Percentiles rank a stretch among this genome's conserved stretches.
These are phyloP conservation scores for Denticeps clupeoides DNA, from an alignment of 2,797 vertebrate species.

Conservation along the genomic window DNA sequence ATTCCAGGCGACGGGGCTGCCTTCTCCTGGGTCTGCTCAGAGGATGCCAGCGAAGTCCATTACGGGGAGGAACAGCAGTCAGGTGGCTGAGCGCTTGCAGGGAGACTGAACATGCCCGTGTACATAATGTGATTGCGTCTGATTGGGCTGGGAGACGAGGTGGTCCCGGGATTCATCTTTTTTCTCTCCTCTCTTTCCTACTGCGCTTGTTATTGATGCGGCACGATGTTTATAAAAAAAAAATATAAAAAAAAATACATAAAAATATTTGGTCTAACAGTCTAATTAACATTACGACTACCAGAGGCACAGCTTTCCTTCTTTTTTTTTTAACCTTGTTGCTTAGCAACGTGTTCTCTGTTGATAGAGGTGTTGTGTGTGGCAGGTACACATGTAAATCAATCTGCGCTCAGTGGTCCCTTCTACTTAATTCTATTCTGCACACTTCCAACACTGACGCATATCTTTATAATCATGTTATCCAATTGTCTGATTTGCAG, in stretches of 20 bases:
- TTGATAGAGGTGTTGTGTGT: conserved; percentile 22
- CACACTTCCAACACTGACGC: no score
- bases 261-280: no score
- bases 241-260: not conserved
- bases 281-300: conserved; percentile 32
- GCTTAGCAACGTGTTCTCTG: conserved; percentile 44
- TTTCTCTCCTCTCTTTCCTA: not conserved
- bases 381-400: conserved; percentile 28
- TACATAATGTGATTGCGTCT: conserved; percentile 18
- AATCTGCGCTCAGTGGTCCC: conserved; percentile 17
- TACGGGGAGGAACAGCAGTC: conserved; percentile 7
- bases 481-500: no score
- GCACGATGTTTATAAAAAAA: not conserved
- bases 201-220: not conserved
- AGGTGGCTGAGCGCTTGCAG: conserved; percentile 12
- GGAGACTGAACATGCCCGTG: conserved; percentile 17
- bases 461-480: no score
- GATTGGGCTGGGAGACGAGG: conserved; percentile 18
- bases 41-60: conserved; percentile 5
- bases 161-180: conserved; percentile 21
- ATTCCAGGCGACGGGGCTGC: conserved; percentile 13
- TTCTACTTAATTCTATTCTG: conserved; percentile 17
- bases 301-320: conserved; percentile 18
- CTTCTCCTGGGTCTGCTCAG: conserved; percentile 2
- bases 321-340: no score